A percentile compares a stretch with the other conserved stretches of the same genome.
Conservation (phyloP, 2,113 vertebrate species). For the Myodes glareolus region DNA sequence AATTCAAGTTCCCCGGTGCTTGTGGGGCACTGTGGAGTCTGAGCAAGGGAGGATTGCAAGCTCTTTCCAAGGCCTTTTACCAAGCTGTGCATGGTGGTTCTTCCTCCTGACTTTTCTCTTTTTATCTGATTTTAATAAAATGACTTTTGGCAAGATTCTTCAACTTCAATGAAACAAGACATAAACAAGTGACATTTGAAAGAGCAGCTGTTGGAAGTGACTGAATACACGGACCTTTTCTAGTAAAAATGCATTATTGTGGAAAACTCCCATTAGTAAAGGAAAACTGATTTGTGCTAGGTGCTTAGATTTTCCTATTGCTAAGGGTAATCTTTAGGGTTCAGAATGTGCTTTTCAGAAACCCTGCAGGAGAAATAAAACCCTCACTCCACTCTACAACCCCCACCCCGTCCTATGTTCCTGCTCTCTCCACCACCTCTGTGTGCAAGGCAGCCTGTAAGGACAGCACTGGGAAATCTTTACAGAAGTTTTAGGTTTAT, state of each 20-base stretch:
- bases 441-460: neutral
- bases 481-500: neutral
- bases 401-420: neutral
- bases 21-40: too few species aligned
- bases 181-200: neutral
- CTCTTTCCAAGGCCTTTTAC: neutral
- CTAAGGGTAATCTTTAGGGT: neutral
- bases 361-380: neutral
- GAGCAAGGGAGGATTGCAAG: neutral
- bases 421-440: neutral
- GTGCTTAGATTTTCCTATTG: neutral
- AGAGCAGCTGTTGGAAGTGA: neutral
- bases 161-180: neutral
- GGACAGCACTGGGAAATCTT: neutral
- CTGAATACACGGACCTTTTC: neutral
- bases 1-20: neutral
- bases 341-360: neutral
- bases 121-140: neutral
- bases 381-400: too few species aligned
- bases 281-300: neutral
- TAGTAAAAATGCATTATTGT: neutral
- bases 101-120: neutral
- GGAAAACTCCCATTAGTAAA: neutral
- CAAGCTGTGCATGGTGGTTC: neutral
- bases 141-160: neutral